Conservation (phyloP, 2,113 vertebrate species). For the Pelobates fuscus region DNA sequence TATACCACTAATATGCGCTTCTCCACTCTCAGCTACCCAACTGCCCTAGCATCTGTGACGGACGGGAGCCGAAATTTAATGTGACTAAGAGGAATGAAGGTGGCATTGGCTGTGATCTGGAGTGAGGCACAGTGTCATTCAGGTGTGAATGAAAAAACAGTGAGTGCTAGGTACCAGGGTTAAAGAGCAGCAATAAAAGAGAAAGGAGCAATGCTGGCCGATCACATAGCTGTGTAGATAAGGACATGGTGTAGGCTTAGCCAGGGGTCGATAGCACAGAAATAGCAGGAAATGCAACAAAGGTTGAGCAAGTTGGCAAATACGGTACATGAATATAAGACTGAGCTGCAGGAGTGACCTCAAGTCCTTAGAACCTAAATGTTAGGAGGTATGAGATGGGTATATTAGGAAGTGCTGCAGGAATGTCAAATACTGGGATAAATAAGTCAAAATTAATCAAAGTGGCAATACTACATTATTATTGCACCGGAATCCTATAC, state of each 20-base stretch:
- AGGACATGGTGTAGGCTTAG: neutral
- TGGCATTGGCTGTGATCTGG: neutral
- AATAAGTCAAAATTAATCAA: no score
- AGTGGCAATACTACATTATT: no score
- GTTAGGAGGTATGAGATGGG: no score
- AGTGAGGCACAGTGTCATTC: constrained; percentile 3
- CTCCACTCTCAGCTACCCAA: neutral
- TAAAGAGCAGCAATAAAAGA: neutral
- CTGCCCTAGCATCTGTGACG: constrained; percentile 14
- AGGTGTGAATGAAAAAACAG: constrained; percentile 1
- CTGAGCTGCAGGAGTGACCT: no score
- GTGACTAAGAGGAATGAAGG: constrained; percentile 41
- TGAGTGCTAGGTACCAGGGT: neutral
- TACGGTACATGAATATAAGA: no score
- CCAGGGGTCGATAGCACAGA: no score
- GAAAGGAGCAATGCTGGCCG: neutral
- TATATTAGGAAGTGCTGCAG: no score
- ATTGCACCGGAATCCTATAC: no score
- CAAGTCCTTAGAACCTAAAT: no score
- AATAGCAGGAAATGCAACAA: no score
- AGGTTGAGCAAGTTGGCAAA: no score
- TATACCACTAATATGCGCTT: constrained; percentile 41
- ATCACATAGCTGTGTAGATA: neutral
- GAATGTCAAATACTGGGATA: no score
- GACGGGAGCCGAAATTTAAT: constrained; percentile 35